phyloP scores from a whole-genome alignment of 1,140 invertebrate genomes.

The Fopius arisanus region DNA sequence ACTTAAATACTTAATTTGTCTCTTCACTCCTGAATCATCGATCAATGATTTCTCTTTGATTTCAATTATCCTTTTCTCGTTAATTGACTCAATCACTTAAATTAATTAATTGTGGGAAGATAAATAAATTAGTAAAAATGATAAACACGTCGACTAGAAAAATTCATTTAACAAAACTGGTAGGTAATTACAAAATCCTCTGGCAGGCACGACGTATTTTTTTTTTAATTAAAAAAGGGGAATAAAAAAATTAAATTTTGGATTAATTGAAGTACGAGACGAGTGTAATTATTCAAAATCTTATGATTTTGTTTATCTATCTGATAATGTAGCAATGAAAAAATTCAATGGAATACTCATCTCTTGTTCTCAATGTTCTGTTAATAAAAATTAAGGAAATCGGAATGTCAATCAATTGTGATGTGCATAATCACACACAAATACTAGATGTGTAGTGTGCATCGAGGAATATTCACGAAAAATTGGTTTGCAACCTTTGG shows the following conservation, averaged over 20 bases:
- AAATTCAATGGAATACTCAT: neutral
- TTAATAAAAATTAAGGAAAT: neutral
- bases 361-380: neutral
- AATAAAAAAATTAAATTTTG: neutral
- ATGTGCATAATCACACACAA: neutral
- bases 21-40: neutral
- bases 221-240: neutral
- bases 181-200: constrained; percentile 2
- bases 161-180: neutral
- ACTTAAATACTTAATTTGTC: too few relatives aligned
- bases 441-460: neutral
- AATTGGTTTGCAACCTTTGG: neutral
- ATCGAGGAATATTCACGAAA: constrained; percentile 11
- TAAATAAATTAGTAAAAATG: neutral
- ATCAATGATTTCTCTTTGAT: neutral
- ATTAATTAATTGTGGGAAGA: neutral
- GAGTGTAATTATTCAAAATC: too few relatives aligned
- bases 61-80: neutral
- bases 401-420: neutral
- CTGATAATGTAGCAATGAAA: neutral
- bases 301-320: too few relatives aligned
- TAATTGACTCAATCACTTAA: neutral
- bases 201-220: constrained; percentile 1
- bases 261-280: neutral
- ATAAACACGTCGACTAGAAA: constrained; percentile 15